Base-by-base conservation (phyloP, 2,888 invertebrate species). In the Sylvicola fuscatus region DNA sequence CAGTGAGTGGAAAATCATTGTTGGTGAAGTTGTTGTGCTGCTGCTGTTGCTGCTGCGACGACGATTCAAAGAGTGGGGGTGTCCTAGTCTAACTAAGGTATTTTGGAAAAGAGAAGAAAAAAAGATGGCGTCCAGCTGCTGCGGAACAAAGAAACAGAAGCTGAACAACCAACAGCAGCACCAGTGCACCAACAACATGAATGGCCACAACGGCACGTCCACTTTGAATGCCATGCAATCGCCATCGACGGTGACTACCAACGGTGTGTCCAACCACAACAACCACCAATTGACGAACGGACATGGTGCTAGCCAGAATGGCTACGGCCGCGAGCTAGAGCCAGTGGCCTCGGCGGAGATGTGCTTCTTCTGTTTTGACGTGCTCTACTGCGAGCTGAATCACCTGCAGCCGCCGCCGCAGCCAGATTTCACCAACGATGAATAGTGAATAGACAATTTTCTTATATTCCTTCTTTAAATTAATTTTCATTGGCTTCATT, bases 351-450 rank as follows among this genome's bases (percentile, higher is more conserved):
- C 78, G 58, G 80, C 82, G 43, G 93, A 95, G 60, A 98, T 98
- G 97, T 92, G 92, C 58, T 87, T 83, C 68, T 97, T 84, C 67
- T 98, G 98, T 72, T 98, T 97, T 68, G 97, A 98, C 66, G 92
- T 95, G 49, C 75, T 98, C 45, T 83, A 92, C 62, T 77, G 80
- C 61, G 87, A 93, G 64, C 70, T 98, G 51, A 81, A 92, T 63
- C 84, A 81, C 58, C 70, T 84, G 58, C 89, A 92, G 47, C 80
- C 86, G 47, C 95, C 95, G 46, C 81, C 80, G 59, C 70, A 77
- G 47, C 90, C 93, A 51, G 70, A 74, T 60, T 95, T 97, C 62
- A 82, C 84, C 53, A 92, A 93, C 59, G 90, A 92, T 54, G 77
- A 87, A 56, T 92, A 79, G 90, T 92, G 70, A 83, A 86, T 76